These are phyloP conservation scores for Clostera curtula DNA, from an alignment of 2,888 invertebrate genomes.

Conservation along the genomic window DNA sequence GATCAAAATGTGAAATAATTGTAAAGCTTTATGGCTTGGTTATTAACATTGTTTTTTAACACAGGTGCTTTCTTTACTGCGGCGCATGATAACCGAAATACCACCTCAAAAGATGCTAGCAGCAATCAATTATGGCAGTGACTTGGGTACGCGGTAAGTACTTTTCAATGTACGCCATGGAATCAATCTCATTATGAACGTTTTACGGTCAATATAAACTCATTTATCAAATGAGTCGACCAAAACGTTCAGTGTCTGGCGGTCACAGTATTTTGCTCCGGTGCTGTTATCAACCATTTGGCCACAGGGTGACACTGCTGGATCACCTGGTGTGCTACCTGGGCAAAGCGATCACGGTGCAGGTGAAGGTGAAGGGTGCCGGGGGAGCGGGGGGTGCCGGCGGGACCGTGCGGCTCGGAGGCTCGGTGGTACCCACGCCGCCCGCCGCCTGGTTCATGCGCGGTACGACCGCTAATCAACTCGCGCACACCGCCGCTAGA, in stretches of 20 bases:
- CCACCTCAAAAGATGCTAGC: conserved; percentile 88
- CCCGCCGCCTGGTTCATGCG: conserved; percentile 87
- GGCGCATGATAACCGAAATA: conserved; percentile 92
- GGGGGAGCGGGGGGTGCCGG: conserved; percentile 34
- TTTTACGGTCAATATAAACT: too few relatives aligned
- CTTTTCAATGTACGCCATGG: not conserved
- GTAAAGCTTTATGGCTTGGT: not conserved
- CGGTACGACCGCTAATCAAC: conserved; percentile 87
- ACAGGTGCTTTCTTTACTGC: conserved; percentile 87
- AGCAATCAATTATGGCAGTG: conserved; percentile 77
- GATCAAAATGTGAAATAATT: too few relatives aligned
- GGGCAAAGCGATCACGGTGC: conserved; percentile 92
- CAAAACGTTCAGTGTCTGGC: too few relatives aligned
- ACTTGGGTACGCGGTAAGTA: conserved; percentile 39
- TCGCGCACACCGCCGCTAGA: conserved; percentile 90
- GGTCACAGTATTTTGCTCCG: not conserved
- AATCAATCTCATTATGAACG: too few relatives aligned
- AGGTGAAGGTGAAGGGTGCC: conserved; percentile 81
- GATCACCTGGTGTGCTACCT: conserved; percentile 94
- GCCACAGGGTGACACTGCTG: conserved; percentile 81
- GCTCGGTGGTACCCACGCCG: conserved; percentile 48
- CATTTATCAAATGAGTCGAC: too few relatives aligned
- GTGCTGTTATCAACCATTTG: not conserved
- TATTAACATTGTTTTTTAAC: conserved; percentile 10
- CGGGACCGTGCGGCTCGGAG: conserved; percentile 69